phyloP scores from a whole-genome alignment of 2,888 invertebrate species.

The Trisateles emortualis region DNA sequence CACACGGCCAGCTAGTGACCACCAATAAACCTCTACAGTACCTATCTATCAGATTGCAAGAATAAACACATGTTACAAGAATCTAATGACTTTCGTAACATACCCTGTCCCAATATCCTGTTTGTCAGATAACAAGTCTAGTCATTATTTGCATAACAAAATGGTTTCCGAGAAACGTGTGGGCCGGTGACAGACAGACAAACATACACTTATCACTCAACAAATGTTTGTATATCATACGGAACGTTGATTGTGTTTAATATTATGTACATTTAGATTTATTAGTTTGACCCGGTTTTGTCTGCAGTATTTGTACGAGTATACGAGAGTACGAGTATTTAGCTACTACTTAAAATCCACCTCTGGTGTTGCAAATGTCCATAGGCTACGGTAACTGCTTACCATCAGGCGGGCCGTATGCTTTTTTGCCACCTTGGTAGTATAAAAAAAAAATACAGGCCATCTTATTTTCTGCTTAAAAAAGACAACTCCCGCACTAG shows the following conservation, averaged over 20 bases:
- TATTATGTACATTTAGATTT: background rate
- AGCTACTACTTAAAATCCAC: too few relatives aligned
- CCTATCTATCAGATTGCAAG: too few relatives aligned
- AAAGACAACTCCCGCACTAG: too few relatives aligned
- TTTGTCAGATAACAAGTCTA: conserved; percentile 36
- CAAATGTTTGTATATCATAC: conserved; percentile 40
- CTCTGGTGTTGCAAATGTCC: too few relatives aligned
- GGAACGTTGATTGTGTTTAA: conserved; percentile 24
- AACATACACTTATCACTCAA: conserved; percentile 49
- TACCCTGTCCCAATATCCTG: conserved; percentile 16
- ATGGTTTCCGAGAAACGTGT: conserved; percentile 41
- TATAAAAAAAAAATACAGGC: too few relatives aligned
- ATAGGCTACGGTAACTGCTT: too few relatives aligned
- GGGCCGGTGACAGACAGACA: conserved; percentile 46
- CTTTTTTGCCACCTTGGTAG: too few relatives aligned
- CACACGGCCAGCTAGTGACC: too few relatives aligned
- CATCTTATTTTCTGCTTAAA: too few relatives aligned
- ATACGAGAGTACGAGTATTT: background rate
- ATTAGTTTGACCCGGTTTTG: background rate
- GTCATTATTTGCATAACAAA: conserved; percentile 44
- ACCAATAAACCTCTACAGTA: too few relatives aligned
- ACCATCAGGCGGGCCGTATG: too few relatives aligned
- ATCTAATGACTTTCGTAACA: conserved; percentile 11
- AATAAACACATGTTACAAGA: background rate
- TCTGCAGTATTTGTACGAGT: too few relatives aligned